phyloP scores from a whole-genome alignment of 2,113 vertebrate species.

The Clarias macrocephalus region DNA sequence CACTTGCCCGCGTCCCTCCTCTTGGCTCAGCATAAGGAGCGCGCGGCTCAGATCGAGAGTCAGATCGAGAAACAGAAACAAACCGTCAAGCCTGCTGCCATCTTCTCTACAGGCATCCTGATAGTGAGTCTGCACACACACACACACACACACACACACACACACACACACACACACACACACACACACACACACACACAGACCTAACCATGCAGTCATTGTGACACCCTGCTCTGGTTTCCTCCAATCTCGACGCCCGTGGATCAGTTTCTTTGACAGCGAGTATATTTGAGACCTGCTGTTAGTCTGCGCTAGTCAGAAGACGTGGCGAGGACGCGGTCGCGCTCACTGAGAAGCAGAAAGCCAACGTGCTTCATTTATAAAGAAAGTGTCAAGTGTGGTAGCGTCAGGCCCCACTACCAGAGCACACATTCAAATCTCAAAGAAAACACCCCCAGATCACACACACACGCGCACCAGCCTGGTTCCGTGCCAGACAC shows the following conservation, averaged over 20 bases:
- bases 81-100: constrained; percentile 81
- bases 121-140: constrained; percentile 78
- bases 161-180: constrained; percentile 19
- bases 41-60: constrained; percentile 86
- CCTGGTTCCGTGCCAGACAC: not conserved
- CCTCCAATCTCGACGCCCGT: not conserved
- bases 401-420: not conserved
- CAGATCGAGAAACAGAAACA: constrained; percentile 88
- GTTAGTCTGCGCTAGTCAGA: not conserved
- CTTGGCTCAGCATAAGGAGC: constrained; percentile 93
- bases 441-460: not conserved
- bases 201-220: not conserved
- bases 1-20: constrained; percentile 89
- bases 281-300: not conserved
- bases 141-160: constrained; percentile 41
- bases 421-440: not conserved
- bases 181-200: constrained; percentile 38
- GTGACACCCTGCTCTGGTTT: not conserved
- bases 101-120: constrained; percentile 95
- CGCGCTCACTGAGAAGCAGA: not conserved
- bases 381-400: not conserved
- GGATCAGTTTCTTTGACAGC: not conserved
- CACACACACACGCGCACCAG: not conserved
- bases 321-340: not conserved
- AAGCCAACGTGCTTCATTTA: not conserved